Percentiles rank a stretch among this genome's conserved stretches.
These are phyloP conservation scores for Limnephilus rhombicus DNA, from an alignment of 2,888 invertebrate genomes.

Conservation along the genomic window DNA sequence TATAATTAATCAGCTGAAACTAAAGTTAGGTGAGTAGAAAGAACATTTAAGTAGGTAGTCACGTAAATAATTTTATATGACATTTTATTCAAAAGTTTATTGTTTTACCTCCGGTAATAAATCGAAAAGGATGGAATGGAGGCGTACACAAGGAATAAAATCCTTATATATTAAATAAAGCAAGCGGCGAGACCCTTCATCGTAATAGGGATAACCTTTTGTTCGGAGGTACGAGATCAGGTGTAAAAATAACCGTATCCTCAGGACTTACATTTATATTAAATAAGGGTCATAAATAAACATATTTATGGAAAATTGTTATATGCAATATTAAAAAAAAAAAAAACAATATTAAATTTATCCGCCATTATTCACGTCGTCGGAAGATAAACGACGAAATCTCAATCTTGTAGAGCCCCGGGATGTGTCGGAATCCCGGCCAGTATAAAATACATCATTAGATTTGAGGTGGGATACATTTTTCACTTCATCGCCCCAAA, in stretches of 20 bases:
- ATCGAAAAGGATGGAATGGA: background rate
- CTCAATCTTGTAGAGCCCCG: background rate
- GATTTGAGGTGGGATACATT: background rate
- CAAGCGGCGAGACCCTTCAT: background rate
- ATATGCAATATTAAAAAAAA: background rate
- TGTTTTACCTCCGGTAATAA: background rate
- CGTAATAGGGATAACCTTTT: background rate
- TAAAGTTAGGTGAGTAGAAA: too few species aligned
- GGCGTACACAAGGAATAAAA: background rate
- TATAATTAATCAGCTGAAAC: too few species aligned
- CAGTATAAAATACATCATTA: background rate
- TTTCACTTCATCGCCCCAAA: background rate
- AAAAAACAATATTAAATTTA: slow-evolving; percentile 2
- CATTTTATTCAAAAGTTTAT: background rate
- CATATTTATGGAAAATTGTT: slow-evolving; percentile 5
- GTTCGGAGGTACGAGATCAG: background rate
- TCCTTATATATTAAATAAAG: background rate
- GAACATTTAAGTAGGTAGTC: background rate
- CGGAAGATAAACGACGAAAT: background rate
- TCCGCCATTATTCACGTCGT: background rate
- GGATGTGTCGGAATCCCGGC: background rate
- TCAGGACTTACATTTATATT: background rate
- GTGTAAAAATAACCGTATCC: background rate
- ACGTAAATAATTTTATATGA: background rate
- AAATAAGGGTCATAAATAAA: slow-evolving; percentile 6